A percentile compares a stretch with the other conserved stretches of the same genome.
Conservation (phyloP, 2,113 vertebrate species). For the Rhynchomys soricoides region DNA sequence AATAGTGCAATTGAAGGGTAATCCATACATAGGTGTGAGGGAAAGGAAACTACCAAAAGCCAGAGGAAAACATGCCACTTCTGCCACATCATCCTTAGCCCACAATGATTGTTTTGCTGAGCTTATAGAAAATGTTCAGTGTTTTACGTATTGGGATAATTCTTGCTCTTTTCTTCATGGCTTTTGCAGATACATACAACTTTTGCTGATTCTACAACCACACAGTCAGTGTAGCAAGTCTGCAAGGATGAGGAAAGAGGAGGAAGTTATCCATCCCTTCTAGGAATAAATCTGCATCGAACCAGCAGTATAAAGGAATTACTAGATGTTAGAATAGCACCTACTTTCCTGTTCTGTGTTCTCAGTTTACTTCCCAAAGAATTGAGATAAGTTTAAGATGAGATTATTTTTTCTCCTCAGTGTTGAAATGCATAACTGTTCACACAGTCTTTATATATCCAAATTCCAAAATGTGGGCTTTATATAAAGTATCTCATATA, state of each 20-base stretch:
- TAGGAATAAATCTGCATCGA: not conserved
- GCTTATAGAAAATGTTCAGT: constrained; percentile 22
- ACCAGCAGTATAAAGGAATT: not conserved
- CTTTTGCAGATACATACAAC: not conserved
- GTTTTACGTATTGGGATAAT: not conserved
- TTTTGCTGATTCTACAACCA: not conserved
- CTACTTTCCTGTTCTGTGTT: not conserved
- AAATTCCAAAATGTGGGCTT: not conserved
- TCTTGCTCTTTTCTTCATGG: not conserved
- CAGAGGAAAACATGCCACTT: not conserved
- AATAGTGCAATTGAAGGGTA: not conserved
- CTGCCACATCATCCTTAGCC: constrained; percentile 59
- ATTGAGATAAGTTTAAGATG: not conserved
- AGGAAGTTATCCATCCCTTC: not conserved
- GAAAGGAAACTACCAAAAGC: not conserved
- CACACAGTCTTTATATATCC: not conserved
- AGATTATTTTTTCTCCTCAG: not conserved
- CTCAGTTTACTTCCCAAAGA: not conserved
- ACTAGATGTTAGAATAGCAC: not conserved
- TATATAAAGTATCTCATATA: not conserved
- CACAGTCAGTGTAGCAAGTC: not conserved
- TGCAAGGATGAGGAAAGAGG: not conserved
- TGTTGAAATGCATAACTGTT: not conserved
- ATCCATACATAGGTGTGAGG: fast-evolving
- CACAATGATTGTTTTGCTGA: constrained; percentile 48